Percentiles rank a stretch among this genome's conserved stretches.
phyloP scores from a whole-genome alignment of 64 coral and sea anemone species.

The Pachyseris speciosa region DNA sequence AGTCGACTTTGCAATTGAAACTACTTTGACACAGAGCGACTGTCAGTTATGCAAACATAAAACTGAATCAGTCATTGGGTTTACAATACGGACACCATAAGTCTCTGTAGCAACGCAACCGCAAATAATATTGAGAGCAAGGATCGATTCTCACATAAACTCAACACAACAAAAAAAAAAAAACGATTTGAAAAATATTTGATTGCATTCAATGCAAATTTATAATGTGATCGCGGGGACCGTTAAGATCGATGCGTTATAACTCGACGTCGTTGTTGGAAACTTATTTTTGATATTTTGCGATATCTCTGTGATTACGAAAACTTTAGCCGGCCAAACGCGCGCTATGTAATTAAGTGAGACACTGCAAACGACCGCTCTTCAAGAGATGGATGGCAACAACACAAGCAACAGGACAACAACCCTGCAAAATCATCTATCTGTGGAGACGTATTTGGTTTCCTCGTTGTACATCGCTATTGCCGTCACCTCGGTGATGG shows the following conservation, averaged over 20 bases:
- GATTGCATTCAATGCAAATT: too few species aligned
- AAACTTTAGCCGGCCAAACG: too few species aligned
- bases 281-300: too few species aligned
- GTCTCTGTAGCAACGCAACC: neutral
- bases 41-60: neutral
- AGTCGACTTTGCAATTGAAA: neutral
- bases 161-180: too few species aligned
- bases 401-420: neutral
- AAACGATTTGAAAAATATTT: too few species aligned
- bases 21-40: neutral
- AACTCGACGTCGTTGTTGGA: too few species aligned
- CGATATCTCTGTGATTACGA: too few species aligned
- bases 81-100: neutral
- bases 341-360: too few species aligned
- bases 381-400: neutral
- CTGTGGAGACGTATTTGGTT: conserved; percentile 45
- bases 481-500: conserved; percentile 46
- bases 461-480: conserved; percentile 62
- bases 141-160: too few species aligned
- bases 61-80: neutral
- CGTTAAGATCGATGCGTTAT: too few species aligned
- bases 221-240: too few species aligned
- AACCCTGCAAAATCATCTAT: neutral
- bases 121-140: neutral
- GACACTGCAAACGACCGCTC: neutral